phyloP scores from a whole-genome alignment of 2,113 vertebrate species.

The Dasypus novemcinctus region DNA sequence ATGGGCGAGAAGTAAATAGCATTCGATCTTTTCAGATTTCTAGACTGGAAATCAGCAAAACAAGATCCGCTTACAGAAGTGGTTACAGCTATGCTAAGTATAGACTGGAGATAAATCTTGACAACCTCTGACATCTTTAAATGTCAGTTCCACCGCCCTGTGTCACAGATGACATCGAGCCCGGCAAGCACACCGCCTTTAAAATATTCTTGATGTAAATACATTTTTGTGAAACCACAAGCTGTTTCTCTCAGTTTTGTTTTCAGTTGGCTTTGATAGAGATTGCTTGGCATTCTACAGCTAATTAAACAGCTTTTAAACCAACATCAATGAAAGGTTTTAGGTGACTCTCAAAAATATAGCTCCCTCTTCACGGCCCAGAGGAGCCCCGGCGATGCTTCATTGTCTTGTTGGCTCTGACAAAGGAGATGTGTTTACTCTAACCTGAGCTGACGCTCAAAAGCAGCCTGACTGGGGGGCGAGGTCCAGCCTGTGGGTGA shows the following conservation, averaged over 20 bases:
- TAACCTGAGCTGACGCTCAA: background rate
- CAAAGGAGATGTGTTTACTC: background rate
- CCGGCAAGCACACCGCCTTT: conserved; percentile 70
- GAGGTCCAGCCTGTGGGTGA: background rate
- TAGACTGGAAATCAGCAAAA: conserved; percentile 42
- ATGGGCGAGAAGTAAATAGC: background rate
- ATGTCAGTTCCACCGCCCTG: conserved; percentile 81
- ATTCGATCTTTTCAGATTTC: conserved; percentile 34
- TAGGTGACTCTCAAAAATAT: conserved; percentile 45
- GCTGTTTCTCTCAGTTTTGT: conserved; percentile 93
- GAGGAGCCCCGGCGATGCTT: background rate
- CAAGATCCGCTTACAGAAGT: conserved; percentile 17
- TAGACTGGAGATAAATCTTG: conserved; percentile 71
- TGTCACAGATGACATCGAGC: conserved; percentile 61
- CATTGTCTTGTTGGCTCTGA: background rate
- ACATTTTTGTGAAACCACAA: conserved; percentile 90
- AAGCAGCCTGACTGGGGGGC: background rate
- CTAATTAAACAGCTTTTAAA: conserved; percentile 57
- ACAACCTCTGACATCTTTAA: conserved; percentile 75
- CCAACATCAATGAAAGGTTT: conserved; percentile 35
- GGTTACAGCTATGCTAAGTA: conserved; percentile 48
- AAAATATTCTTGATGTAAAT: conserved; percentile 85
- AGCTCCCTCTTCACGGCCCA: background rate
- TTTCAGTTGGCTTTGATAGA: conserved; percentile 87
- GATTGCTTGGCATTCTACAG: conserved; percentile 80